These are phyloP conservation scores for Ornithorhynchus anatinus DNA, from an alignment of 2,113 vertebrate genomes.

Conservation along the genomic window DNA sequence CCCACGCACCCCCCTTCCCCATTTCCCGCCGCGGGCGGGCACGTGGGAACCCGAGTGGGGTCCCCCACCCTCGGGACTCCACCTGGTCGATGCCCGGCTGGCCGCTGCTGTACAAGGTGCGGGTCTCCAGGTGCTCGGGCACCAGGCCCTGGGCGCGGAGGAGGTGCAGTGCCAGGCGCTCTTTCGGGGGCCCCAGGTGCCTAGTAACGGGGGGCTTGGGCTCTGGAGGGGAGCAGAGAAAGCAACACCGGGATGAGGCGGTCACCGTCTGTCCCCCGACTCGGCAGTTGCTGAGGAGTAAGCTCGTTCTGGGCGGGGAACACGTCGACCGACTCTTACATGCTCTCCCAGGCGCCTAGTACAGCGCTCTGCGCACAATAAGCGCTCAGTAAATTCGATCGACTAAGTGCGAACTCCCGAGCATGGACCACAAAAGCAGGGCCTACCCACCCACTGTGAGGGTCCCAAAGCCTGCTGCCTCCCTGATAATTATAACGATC, in stretches of 20 bases:
- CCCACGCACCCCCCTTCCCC: not conserved
- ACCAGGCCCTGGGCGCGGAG: slow-evolving; percentile 62
- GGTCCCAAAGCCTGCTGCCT: not conserved
- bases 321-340: too few relatives aligned
- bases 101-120: slow-evolving; percentile 52
- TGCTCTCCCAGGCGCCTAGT: too few relatives aligned
- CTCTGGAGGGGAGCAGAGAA: slow-evolving; percentile 43
- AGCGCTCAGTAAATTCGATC: too few relatives aligned
- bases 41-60: not conserved
- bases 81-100: slow-evolving; percentile 73
- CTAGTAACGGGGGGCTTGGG: accelerated
- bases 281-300: too few relatives aligned
- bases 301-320: too few relatives aligned
- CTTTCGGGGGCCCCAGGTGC: slow-evolving; percentile 46
- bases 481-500: too few relatives aligned
- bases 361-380: too few relatives aligned
- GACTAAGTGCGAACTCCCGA: too few relatives aligned
- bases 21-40: not conserved
- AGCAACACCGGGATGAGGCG: accelerated
- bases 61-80: not conserved
- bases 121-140: slow-evolving; percentile 72
- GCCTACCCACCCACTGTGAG: not conserved
- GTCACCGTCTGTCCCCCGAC: too few relatives aligned
- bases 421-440: too few relatives aligned
- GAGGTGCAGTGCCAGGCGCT: slow-evolving; percentile 69